These are phyloP conservation scores for Platynereis dumerilii DNA, from an alignment of 2,888 invertebrate genomes.

Conservation along the genomic window DNA sequence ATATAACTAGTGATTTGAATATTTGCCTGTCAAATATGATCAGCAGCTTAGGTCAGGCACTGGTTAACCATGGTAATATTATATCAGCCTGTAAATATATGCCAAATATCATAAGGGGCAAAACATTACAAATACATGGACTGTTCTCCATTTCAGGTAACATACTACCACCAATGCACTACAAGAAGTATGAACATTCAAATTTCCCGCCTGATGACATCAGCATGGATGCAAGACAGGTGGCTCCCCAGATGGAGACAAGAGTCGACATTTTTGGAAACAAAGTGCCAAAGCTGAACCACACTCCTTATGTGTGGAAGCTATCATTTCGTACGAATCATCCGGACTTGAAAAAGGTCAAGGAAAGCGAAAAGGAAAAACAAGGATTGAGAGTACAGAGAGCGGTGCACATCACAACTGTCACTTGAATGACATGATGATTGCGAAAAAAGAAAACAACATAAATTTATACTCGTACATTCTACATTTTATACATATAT, in stretches of 20 bases:
- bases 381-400: neutral
- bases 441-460: too few relatives aligned
- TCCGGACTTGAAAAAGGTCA: constrained; percentile 51
- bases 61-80: too few relatives aligned
- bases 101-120: neutral
- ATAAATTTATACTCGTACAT: too few relatives aligned
- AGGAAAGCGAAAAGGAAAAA: constrained; percentile 44
- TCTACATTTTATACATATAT: too few relatives aligned
- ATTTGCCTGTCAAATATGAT: too few relatives aligned
- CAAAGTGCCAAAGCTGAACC: constrained; percentile 43
- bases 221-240: constrained; percentile 36
- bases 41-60: too few relatives aligned
- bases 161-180: constrained; percentile 59
- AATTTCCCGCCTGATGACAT: constrained; percentile 44
- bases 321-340: constrained; percentile 55
- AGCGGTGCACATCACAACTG: too few relatives aligned
- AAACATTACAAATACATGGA: too few relatives aligned
- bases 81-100: too few relatives aligned
- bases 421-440: too few relatives aligned
- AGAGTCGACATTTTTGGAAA: constrained; percentile 50
- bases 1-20: too few relatives aligned
- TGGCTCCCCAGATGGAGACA: constrained; percentile 44
- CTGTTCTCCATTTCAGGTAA: constrained; percentile 56
- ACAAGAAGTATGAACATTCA: constrained; percentile 53
- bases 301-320: constrained; percentile 51